Percentiles rank a stretch among this genome's conserved stretches.
phyloP scores from a whole-genome alignment of 2,797 vertebrate species.

The Propithecus deckenii region DNA sequence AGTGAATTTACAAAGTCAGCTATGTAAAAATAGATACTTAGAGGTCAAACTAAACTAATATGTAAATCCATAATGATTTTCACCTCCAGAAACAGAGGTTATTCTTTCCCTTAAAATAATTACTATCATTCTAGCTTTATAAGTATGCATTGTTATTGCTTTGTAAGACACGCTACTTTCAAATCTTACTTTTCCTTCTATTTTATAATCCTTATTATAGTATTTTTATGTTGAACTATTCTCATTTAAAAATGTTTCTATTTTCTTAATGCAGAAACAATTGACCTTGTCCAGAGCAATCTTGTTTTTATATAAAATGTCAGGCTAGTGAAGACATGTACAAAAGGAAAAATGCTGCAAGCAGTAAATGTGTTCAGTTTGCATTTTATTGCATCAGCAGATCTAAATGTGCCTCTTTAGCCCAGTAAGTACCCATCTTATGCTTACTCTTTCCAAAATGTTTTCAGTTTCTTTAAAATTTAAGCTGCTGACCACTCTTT shows the following conservation, averaged over 20 bases:
- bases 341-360: background rate
- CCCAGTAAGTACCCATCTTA: background rate
- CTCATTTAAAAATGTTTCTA: conserved; percentile 46
- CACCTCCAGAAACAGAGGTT: conserved; percentile 66
- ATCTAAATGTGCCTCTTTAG: background rate
- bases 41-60: conserved; percentile 64
- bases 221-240: conserved; percentile 43
- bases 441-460: background rate
- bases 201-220: conserved; percentile 39
- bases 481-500: background rate
- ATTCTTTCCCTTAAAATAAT: conserved; percentile 66
- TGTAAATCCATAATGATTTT: conserved; percentile 65
- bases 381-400: background rate
- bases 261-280: conserved; percentile 51
- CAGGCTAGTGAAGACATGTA: background rate
- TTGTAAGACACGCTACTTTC: conserved; percentile 59
- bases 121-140: conserved; percentile 53
- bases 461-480: background rate
- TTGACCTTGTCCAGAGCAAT: conserved; percentile 46
- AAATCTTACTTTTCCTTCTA: conserved; percentile 44
- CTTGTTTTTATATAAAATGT: conserved; percentile 46
- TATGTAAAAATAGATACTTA: conserved; percentile 37
- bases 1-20: conserved; percentile 45
- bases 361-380: background rate
- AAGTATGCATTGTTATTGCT: conserved; percentile 49